Evolutionary conservation across 2,888 invertebrate genomes (phyloP), one percentile per base, ranked within the genome.

Genomic region (Drosophila pseudotalamancana): DNA sequence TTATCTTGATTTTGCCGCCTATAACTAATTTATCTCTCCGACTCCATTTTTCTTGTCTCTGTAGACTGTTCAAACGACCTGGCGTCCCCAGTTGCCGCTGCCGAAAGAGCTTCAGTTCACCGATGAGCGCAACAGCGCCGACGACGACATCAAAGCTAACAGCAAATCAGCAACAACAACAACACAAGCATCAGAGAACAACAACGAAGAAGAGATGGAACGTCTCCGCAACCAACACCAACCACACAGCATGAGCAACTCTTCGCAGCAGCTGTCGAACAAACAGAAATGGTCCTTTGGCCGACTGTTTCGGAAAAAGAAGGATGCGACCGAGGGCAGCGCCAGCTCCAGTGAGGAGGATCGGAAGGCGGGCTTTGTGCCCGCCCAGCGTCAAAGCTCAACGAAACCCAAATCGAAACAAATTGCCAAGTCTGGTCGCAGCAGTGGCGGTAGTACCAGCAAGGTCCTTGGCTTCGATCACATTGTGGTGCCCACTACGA

Each of bases 231-330:
- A 35, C 35, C 68, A 75, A 11, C 71, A 70, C 2, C 34, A 34
- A 2, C 18, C 18, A 16, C 79, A 65, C 31, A 54, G 57, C 37
- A 34, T 77, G 8, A 70, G 74, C 11, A 73, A 79, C 14, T 72
- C 82, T 14, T 59, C 77, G 6, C 74, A 77, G 62, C 77, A 83
- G 63, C 45, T 79, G 35, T 65, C 78, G 6, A 79, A 66, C 92
- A 94, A 93, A 87, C 83, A 84, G 59, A 96, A 96, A 90, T 97
- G 96, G 96, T 95, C 95, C 6, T 93, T 97, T 37, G 96, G 96
- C 6, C 95, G 95, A 80, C 93, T 97, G 3, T 95, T 97, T 88
- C 93, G 95, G 68, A 93, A 95, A 88, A 95, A 95, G 91, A 96
- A 95, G 90, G 93, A 93, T 11, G 32, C 46, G 39, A 89, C 87